Conservation (phyloP, 2,888 invertebrate species). For the Agrochola circellaris region DNA sequence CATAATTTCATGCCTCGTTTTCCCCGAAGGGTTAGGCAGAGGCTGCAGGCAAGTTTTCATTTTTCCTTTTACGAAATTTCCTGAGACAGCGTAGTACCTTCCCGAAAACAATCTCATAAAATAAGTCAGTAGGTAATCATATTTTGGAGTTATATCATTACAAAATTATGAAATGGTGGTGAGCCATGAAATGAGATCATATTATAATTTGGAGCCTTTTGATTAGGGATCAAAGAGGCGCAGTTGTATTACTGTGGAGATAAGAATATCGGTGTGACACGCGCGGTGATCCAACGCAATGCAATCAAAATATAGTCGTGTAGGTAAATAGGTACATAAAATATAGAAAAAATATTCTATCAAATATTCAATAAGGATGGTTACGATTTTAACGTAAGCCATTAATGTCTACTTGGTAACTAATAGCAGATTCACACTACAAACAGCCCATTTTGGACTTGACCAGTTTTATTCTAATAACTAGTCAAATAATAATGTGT, state of each 20-base stretch:
- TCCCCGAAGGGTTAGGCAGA: not conserved
- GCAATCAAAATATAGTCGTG: too few relatives aligned
- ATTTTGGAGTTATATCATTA: slow-evolving; percentile 15
- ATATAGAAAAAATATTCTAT: too few relatives aligned
- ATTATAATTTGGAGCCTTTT: slow-evolving; percentile 30
- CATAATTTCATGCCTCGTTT: too few relatives aligned
- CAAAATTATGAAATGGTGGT: slow-evolving; percentile 6
- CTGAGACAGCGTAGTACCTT: not conserved
- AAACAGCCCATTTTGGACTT: not conserved
- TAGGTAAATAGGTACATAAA: too few relatives aligned
- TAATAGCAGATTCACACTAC: not conserved
- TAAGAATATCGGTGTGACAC: not conserved
- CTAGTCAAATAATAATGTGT: too few relatives aligned
- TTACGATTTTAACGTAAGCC: not conserved
- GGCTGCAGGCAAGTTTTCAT: not conserved
- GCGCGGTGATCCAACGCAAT: not conserved
- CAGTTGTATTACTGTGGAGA: not conserved
- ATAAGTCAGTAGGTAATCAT: slow-evolving; percentile 12
- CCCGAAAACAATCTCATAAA: not conserved
- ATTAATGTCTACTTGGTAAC: not conserved
- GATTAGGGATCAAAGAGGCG: slow-evolving; percentile 29
- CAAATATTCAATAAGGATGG: not conserved
- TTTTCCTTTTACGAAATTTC: not conserved
- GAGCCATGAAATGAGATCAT: slow-evolving; percentile 17
- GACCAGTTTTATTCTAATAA: not conserved